These are phyloP conservation scores for Megaceryle torquata DNA, from an alignment of 2,113 vertebrate species.

Conservation along the genomic window DNA sequence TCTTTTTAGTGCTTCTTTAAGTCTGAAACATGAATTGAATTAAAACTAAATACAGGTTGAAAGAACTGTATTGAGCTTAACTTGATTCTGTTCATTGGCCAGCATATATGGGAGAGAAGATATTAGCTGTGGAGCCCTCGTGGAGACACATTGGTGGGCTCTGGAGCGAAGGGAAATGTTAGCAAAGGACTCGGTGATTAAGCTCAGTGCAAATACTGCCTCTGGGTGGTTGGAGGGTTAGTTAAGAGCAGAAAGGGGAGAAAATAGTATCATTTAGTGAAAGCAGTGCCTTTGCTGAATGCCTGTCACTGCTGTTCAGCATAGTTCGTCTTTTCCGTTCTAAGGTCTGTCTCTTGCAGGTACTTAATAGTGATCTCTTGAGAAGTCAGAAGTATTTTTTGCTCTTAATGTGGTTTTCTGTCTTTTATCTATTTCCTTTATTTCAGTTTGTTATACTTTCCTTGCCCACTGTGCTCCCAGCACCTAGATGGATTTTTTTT, in stretches of 20 bases:
- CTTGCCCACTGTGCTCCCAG: not conserved
- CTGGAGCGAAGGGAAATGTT: not conserved
- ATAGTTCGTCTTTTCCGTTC: not conserved
- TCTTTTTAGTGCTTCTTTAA: not conserved
- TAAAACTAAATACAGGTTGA: not conserved
- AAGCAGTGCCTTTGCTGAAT: not conserved
- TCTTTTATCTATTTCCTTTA: conserved; percentile 26
- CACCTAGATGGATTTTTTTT: not conserved
- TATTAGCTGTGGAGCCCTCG: not conserved
- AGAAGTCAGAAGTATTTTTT: not conserved
- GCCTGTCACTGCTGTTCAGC: not conserved
- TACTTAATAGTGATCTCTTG: not conserved
- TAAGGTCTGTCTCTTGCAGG: not conserved
- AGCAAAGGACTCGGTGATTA: not conserved
- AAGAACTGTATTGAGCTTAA: not conserved
- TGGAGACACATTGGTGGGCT: not conserved
- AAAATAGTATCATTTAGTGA: not conserved
- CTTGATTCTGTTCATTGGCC: not conserved
- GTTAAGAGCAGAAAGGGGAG: not conserved
- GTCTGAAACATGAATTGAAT: not conserved
- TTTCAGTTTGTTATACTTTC: not conserved
- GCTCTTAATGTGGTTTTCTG: not conserved
- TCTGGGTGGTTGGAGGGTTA: not conserved
- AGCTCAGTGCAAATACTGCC: not conserved
- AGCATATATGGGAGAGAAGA: not conserved